phyloP scores from a whole-genome alignment of 2,113 vertebrate species.

The Fulica atra region DNA sequence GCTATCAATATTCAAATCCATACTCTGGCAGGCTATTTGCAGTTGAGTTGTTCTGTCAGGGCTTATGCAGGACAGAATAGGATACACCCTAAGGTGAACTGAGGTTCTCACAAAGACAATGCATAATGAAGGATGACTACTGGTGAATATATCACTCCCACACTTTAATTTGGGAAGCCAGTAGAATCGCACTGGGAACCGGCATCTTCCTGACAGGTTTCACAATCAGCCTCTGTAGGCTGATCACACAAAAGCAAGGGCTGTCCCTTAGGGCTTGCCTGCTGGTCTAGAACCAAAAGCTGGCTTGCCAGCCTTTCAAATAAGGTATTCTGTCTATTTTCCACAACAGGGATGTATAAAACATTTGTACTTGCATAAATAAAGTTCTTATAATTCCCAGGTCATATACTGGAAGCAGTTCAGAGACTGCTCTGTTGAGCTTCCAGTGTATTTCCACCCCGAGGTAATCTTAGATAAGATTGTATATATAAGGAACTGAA shows the following conservation, averaged over 20 bases:
- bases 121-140: constrained; percentile 43
- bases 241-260: constrained; percentile 22
- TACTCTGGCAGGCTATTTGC: not conserved
- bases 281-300: constrained; percentile 29
- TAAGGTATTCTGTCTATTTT: not conserved
- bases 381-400: not conserved
- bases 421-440: not conserved
- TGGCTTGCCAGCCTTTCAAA: not conserved
- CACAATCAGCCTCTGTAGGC: not conserved
- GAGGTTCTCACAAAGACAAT: constrained; percentile 16
- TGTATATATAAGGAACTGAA: not conserved
- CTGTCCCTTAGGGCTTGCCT: constrained; percentile 14
- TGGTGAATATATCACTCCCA: constrained; percentile 39
- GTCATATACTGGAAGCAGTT: not conserved
- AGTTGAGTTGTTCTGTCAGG: not conserved
- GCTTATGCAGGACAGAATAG: not conserved
- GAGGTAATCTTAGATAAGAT: not conserved
- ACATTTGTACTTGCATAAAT: not conserved
- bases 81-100: constrained; percentile 32
- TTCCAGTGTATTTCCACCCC: not conserved
- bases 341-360: not conserved
- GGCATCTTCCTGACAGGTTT: constrained; percentile 51
- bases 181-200: not conserved
- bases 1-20: constrained; percentile 14
- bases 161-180: constrained; percentile 36